phyloP scores from a whole-genome alignment of 2,797 vertebrate species.

The Champsocephalus esox region DNA sequence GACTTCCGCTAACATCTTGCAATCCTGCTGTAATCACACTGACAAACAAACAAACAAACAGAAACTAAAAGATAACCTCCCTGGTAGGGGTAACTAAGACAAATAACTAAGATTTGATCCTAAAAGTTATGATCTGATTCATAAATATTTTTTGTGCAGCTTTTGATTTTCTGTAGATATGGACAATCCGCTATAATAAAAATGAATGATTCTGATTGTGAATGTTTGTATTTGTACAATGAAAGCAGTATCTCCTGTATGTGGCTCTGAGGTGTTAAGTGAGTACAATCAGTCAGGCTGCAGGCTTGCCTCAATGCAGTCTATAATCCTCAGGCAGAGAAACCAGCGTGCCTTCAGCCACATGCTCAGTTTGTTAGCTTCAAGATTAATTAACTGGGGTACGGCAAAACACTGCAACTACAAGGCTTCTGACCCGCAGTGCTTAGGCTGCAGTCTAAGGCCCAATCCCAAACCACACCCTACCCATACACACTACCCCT shows the following conservation, averaged over 20 bases:
- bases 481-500: no score
- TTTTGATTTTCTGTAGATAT: background rate
- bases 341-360: conserved; percentile 17
- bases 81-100: no score
- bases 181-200: background rate
- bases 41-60: no score
- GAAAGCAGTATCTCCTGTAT: background rate
- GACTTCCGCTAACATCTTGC: no score
- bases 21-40: no score
- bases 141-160: background rate
- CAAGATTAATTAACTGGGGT: conserved; percentile 32
- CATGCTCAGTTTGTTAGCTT: conserved; percentile 30
- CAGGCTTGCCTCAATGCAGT: background rate
- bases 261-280: conserved; percentile 11
- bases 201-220: background rate
- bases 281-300: background rate
- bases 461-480: no score
- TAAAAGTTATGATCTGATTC: background rate
- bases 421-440: no score
- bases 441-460: no score
- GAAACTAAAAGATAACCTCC: no score
- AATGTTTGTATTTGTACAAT: accelerated
- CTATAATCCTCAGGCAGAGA: conserved; percentile 35
- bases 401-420: background rate
- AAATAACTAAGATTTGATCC: background rate